Evolutionary conservation across 2,888 invertebrate species (phyloP), one percentile per base, ranked within the genome.

Genomic region (Iphiclides podalirius): DNA sequence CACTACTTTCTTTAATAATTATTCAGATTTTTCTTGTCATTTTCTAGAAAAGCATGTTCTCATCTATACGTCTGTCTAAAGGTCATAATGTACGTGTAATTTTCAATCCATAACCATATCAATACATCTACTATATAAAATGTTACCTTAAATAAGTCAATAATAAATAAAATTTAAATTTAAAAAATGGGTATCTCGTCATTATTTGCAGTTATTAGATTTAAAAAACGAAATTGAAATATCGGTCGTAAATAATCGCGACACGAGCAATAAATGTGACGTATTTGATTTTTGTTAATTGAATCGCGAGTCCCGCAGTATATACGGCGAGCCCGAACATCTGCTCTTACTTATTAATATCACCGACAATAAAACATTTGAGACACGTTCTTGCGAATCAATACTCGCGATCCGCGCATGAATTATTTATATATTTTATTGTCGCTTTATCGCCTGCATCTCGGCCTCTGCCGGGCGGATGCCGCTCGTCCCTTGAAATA

Each of bases 381-480:
- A 82, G 79, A 86, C 87, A 85, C 87, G 87, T 87, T 85, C 83
- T 85, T 85, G 79, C 70, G 84, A 83, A 87, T 86, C 86, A 83
- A 82, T 84, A 81, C 80, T 71, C 67, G 67, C 67, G 70, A 72
- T 69, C 66, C 57, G 64, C 54, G 63, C 75, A 85, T 88, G 84
- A 87, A 88, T 87, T 82, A 88, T 88, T 84, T 75, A 88, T 88
- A 70, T 79, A 74, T 83, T 85, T 84, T 86, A 87, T 86, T 87
- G 87, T 85, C 73, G 77, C 71, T 75, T 85, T 87, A 86, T 88
- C 86, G 79, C 80, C 73, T 68, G 72, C 64, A 85, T 84, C 84
- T n/a, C 72, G 63, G 52, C 56, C 60, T 64, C 70, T 70, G 75
- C 72, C 73, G 70, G 67, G 66, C 64, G 68, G 66, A 72, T 65